phyloP scores from a whole-genome alignment of 1,140 invertebrate species.

The Bombus waltoni region DNA sequence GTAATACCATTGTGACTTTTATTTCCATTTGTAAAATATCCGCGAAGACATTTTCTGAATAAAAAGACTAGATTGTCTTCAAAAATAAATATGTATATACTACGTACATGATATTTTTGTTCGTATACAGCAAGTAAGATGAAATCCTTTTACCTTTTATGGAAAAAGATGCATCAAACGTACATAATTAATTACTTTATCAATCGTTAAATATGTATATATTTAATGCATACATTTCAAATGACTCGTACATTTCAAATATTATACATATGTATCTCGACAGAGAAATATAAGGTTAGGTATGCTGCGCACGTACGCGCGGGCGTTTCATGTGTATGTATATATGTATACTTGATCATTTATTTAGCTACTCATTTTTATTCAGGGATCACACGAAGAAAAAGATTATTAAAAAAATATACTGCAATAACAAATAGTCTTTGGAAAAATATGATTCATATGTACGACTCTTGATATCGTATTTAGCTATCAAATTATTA shows the following conservation, averaged over 20 bases:
- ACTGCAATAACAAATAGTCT: too few species aligned
- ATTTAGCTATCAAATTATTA: background rate
- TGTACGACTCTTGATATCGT: background rate
- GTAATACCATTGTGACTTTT: background rate
- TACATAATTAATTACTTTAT: conserved; percentile 13
- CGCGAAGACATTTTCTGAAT: background rate
- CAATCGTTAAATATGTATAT: conserved; percentile 1
- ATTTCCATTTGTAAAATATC: background rate
- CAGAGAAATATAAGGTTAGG: conserved; percentile 35
- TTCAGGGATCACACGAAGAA: background rate
- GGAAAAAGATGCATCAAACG: background rate
- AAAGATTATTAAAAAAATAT: background rate
- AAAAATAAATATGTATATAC: background rate
- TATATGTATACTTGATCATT: background rate
- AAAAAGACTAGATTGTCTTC: background rate
- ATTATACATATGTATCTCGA: conserved; percentile 9
- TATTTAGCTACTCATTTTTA: background rate
- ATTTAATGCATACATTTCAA: background rate
- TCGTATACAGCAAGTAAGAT: background rate
- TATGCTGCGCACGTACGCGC: background rate
- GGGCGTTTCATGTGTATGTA: background rate
- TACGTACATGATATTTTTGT: background rate
- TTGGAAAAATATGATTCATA: background rate
- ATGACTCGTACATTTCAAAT: conserved; percentile 18
- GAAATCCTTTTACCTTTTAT: background rate